These are phyloP conservation scores for Cynoglossus semilaevis DNA, from an alignment of 2,113 vertebrate species.

Conservation along the genomic window DNA sequence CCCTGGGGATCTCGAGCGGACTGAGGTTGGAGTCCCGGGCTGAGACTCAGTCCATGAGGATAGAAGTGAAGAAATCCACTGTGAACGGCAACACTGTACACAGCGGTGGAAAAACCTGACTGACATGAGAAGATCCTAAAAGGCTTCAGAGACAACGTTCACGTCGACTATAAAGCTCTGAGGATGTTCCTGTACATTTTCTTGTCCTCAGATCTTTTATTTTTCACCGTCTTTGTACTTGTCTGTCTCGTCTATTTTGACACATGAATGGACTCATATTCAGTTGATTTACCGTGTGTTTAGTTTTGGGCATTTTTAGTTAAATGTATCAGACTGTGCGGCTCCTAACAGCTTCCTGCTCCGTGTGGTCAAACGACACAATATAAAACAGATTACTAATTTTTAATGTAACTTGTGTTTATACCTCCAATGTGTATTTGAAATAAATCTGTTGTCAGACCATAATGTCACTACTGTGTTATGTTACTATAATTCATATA, in stretches of 20 bases:
- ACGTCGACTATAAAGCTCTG: not conserved
- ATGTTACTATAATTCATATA: too few relatives aligned
- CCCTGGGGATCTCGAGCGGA: conserved; percentile 85
- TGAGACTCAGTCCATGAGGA: conserved; percentile 94
- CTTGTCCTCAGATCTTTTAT: conserved; percentile 24
- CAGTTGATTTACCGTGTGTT: conserved; percentile 28
- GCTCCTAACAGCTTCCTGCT: conserved; percentile 51
- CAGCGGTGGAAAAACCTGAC: conserved; percentile 88
- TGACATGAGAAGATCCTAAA: conserved; percentile 13
- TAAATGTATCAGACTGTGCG: conserved; percentile 41
- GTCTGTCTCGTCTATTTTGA: conserved; percentile 29
- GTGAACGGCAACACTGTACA: conserved; percentile 79
- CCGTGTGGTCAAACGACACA: conserved; percentile 33
- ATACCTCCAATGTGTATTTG: conserved; percentile 36
- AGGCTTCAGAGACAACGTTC: not conserved
- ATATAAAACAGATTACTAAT: conserved; percentile 22
- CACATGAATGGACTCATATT: conserved; percentile 24
- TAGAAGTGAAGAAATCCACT: conserved; percentile 93
- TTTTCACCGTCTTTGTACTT: conserved; percentile 40
- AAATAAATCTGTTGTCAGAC: conserved; percentile 51
- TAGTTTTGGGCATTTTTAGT: conserved; percentile 29
- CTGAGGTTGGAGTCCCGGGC: conserved; percentile 89
- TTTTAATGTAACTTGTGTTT: conserved; percentile 41
- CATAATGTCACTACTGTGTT: too few relatives aligned
- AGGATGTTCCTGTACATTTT: conserved; percentile 6